Conservation (phyloP, 2,113 vertebrate species). For the Forbesichthys papilliferus region DNA sequence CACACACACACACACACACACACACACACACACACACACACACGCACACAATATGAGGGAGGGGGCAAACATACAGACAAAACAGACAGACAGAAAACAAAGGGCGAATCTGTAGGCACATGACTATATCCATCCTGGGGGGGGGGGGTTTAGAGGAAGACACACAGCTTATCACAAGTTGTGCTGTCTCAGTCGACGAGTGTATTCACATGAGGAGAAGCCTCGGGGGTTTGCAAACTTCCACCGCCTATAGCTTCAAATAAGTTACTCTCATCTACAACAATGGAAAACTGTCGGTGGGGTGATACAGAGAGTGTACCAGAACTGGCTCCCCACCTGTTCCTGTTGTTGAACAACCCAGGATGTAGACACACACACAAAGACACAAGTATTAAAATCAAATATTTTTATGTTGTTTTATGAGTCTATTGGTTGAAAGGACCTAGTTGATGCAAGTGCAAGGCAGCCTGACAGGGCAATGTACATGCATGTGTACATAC, state of each 20-base stretch:
- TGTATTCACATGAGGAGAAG: neutral
- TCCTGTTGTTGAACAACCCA: too few species aligned
- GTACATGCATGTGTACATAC: too few species aligned
- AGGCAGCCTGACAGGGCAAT: too few species aligned
- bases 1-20: constrained; percentile 10
- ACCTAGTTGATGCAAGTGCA: constrained; percentile 12
- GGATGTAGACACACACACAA: neutral
- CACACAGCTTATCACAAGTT: neutral
- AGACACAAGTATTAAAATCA: neutral
- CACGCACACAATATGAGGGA: neutral
- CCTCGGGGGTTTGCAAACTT: too few species aligned
- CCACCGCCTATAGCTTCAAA: neutral
- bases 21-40: too few species aligned
- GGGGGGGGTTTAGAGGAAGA: neutral
- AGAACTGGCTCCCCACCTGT: too few species aligned
- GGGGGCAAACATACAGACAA: constrained; percentile 1
- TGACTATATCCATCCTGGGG: neutral
- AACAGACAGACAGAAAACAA: neutral
- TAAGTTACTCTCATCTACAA: neutral
- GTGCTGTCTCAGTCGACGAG: neutral
- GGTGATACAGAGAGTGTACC: neutral
- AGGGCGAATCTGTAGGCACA: neutral
- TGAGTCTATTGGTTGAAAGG: too few species aligned
- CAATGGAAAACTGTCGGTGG: neutral
- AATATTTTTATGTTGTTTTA: too few species aligned